phyloP scores from a whole-genome alignment of 2,888 invertebrate species.

The Rhagonycha fulva region DNA sequence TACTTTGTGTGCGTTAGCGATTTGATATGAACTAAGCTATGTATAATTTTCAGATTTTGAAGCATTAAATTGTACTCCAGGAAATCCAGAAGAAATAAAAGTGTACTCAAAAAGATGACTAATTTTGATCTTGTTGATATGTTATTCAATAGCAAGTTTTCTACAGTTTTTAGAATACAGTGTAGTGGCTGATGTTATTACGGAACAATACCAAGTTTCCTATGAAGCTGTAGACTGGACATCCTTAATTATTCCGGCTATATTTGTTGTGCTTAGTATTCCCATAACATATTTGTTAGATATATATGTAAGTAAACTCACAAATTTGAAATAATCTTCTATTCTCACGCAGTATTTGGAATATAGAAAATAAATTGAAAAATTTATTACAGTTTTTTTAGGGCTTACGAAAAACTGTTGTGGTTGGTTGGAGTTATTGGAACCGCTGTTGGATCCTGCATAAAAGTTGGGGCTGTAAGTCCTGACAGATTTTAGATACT shows the following conservation, averaged over 20 bases:
- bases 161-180: conserved; percentile 96
- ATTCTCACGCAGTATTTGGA: too few species aligned
- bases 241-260: conserved; percentile 94
- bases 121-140: conserved; percentile 79
- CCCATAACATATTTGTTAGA: conserved; percentile 94
- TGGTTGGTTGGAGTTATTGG: background rate
- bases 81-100: background rate
- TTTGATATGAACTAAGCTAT: too few species aligned
- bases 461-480: background rate
- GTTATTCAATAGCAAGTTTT: conserved; percentile 87
- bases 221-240: conserved; percentile 88
- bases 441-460: background rate
- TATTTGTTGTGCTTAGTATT: conserved; percentile 93
- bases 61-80: background rate
- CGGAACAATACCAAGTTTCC: conserved; percentile 72
- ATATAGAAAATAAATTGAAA: too few species aligned
- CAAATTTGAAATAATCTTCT: too few species aligned
- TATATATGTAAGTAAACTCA: conserved; percentile 72
- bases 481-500: background rate
- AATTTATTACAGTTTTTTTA: background rate
- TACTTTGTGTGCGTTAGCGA: too few species aligned
- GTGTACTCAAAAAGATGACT: conserved; percentile 74
- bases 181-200: conserved; percentile 84
- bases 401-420: background rate
- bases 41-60: background rate